These are phyloP conservation scores for Plebejus melissa DNA, from an alignment of 2,888 invertebrate genomes.

Conservation along the genomic window DNA sequence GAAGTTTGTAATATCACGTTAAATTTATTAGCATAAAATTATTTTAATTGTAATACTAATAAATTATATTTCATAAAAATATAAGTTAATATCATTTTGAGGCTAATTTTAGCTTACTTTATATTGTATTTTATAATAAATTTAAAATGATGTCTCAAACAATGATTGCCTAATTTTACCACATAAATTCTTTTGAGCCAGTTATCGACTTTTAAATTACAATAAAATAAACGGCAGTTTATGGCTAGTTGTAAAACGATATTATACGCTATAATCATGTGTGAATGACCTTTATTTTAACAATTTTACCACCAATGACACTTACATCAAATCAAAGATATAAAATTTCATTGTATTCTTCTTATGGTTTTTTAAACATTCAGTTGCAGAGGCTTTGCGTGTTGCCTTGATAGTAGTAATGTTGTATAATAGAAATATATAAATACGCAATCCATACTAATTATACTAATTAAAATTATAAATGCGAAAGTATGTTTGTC, in stretches of 20 bases:
- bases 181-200: constrained; percentile 71
- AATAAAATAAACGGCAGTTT: constrained; percentile 78
- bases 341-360: background rate
- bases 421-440: no score
- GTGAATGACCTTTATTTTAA: constrained; percentile 74
- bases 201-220: constrained; percentile 77
- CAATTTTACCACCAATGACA: constrained; percentile 68
- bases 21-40: background rate
- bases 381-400: background rate
- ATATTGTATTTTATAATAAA: background rate
- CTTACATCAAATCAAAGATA: background rate
- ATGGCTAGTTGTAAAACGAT: constrained; percentile 76
- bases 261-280: constrained; percentile 56
- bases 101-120: background rate
- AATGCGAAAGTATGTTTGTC: no score
- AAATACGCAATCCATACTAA: no score
- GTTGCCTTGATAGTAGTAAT: no score
- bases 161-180: constrained; percentile 44
- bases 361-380: background rate
- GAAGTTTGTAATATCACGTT: background rate
- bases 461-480: no score
- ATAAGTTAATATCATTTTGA: background rate
- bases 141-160: background rate
- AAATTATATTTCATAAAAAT: background rate
- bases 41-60: background rate